These are phyloP conservation scores for Prionace glauca DNA, from an alignment of 2,797 vertebrate genomes.

Conservation along the genomic window DNA sequence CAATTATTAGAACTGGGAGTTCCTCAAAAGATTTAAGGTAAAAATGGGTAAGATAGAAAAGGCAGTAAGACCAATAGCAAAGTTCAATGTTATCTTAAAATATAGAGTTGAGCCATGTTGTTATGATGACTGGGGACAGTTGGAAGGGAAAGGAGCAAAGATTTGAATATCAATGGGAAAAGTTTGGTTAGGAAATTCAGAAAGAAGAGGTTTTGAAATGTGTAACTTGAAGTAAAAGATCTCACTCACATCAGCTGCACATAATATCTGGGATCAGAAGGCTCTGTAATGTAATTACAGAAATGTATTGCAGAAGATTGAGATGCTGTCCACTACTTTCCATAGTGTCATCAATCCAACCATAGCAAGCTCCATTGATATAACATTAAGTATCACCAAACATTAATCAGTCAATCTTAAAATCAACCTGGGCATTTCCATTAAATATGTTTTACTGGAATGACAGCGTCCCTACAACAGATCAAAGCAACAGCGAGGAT, in stretches of 20 bases:
- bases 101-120: background rate
- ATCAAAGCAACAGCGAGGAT: background rate
- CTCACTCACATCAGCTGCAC: background rate
- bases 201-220: background rate
- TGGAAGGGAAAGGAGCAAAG: background rate
- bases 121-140: background rate
- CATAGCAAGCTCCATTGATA: conserved; percentile 90
- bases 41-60: background rate
- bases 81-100: background rate
- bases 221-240: background rate
- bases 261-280: background rate
- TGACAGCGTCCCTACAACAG: background rate
- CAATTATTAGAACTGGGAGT: background rate
- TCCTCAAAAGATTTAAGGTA: background rate
- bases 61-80: background rate
- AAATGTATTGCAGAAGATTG: conserved; percentile 61
- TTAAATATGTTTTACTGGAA: background rate
- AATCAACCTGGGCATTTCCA: background rate
- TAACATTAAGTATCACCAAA: conserved; percentile 96
- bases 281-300: background rate
- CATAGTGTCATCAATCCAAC: conserved; percentile 96
- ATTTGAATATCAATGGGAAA: background rate
- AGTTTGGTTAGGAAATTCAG: background rate
- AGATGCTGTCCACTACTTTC: conserved; percentile 98
- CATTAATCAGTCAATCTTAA: conserved; percentile 55